Evolutionary conservation across 2,113 vertebrate genomes (phyloP), one percentile per base, ranked within the genome.

Genomic region (Jacana jacana): DNA sequence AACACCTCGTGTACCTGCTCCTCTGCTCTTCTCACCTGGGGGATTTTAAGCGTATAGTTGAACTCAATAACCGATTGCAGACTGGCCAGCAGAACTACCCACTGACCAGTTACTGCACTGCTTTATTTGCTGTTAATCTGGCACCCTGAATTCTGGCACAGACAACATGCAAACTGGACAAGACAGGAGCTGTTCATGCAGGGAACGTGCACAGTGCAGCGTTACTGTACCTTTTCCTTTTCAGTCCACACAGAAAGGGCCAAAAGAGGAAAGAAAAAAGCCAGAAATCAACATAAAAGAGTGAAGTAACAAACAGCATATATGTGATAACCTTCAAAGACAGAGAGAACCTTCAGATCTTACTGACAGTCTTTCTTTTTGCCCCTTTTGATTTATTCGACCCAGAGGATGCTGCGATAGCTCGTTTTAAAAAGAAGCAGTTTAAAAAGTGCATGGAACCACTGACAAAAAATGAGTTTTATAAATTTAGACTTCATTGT

Each of bases 211-310:
- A 95, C 70, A 72, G 69, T 6, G 81, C 57, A 72, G 39, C 17
- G 64, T 86, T 95, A 99, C 98, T 87, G 97, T 99, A 99, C 99
- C 99, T 99, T 99, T 99, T 98, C 99, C 99, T 99, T 98, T 94
- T 95, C 96, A 96, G 97, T 98, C 98, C 98, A 98, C 94, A 95
- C 71, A 94, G 96, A 97, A 97, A 97, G 95, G 81, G 96, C 58
- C 95, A 91, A 86, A 40, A 86, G 30, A 82, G 44, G 88, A 97
- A 94, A 97, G 65, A 97, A 95, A 46, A 98, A 98, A 97, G 92
- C 46, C 97, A 98, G 81, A 97, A 91, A 95, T 98, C 94, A 98
- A 88, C 95, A 96, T 28, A 95, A 95, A 93, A 86, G 66, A 92
- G 35, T 65, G 81, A 89, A 93, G 64, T 35, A 80, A 97, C 27